phyloP scores from a whole-genome alignment of 2,888 invertebrate species.

The Brachyptera putata region DNA sequence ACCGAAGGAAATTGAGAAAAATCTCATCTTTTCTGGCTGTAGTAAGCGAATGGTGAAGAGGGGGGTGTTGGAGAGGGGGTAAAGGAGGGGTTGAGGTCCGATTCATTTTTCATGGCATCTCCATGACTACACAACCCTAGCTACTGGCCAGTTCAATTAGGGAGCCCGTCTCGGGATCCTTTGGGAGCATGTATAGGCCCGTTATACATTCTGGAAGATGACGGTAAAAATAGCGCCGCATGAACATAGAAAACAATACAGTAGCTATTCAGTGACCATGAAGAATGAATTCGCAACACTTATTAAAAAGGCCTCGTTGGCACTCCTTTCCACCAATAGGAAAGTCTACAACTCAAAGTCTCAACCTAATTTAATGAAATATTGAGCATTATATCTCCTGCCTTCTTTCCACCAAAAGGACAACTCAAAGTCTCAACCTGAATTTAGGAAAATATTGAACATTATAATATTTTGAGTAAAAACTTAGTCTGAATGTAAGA shows the following conservation, averaged over 20 bases:
- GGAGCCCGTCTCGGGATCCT: constrained; percentile 31
- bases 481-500: no score
- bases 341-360: no score
- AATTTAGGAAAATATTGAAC: no score
- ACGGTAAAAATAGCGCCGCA: background rate
- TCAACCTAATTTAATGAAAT: no score
- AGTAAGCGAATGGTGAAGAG: constrained; percentile 12
- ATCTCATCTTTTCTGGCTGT: constrained; percentile 47
- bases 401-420: no score
- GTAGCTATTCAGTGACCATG: background rate
- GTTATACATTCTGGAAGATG: constrained; percentile 8
- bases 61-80: constrained; percentile 3
- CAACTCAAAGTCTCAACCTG: no score
- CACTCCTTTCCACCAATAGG: no score
- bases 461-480: no score
- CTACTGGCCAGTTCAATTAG: constrained; percentile 46
- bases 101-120: constrained; percentile 50
- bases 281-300: no score
- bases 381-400: no score
- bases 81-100: constrained; percentile 28
- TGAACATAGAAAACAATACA: background rate
- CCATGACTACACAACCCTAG: constrained; percentile 37
- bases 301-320: no score
- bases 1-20: constrained; percentile 47
- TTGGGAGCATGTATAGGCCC: constrained; percentile 2